A percentile compares a stretch with the other conserved stretches of the same genome.
Evolutionary conservation across 1,140 invertebrate species (phyloP).

Genomic region (Heliconius melpomene): DNA sequence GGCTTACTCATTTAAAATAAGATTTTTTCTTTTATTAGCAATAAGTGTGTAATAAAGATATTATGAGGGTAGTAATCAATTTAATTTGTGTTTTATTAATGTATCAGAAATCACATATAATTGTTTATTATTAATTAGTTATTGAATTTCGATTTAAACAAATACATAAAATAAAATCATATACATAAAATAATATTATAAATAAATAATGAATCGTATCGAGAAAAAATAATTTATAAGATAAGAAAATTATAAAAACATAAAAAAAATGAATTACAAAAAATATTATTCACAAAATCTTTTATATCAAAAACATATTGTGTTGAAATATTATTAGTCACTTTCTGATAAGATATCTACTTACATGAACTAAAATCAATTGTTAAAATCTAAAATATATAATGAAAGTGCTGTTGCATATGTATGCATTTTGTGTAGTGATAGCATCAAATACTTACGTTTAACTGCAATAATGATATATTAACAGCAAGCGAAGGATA

Average conservation of each 20-base stretch:
- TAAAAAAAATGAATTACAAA: neutral
- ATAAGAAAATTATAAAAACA: neutral
- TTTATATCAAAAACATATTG: neutral
- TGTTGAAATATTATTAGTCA: neutral
- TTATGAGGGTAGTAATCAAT: neutral
- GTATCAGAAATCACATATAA: too few relatives aligned
- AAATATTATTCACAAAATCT: neutral
- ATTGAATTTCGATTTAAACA: too few relatives aligned
- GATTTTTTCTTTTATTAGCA: neutral
- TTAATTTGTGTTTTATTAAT: too few relatives aligned
- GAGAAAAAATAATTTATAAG: neutral
- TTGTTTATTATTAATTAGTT: too few relatives aligned
- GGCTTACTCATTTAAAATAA: neutral
- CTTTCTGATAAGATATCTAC: neutral
- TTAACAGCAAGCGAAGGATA: slow-evolving; percentile 25
- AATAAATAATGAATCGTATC: too few relatives aligned
- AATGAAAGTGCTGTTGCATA: slow-evolving; percentile 9
- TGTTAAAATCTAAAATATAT: slow-evolving; percentile 12
- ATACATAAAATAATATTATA: too few relatives aligned
- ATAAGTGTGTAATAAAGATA: neutral
- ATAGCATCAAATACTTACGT: slow-evolving; percentile 29
- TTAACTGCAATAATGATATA: slow-evolving; percentile 35
- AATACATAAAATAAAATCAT: too few relatives aligned
- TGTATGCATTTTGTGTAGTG: neutral
- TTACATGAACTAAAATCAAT: slow-evolving; percentile 12